Conservation (phyloP, 2,113 vertebrate genomes). For the Poecilia latipinna region DNA sequence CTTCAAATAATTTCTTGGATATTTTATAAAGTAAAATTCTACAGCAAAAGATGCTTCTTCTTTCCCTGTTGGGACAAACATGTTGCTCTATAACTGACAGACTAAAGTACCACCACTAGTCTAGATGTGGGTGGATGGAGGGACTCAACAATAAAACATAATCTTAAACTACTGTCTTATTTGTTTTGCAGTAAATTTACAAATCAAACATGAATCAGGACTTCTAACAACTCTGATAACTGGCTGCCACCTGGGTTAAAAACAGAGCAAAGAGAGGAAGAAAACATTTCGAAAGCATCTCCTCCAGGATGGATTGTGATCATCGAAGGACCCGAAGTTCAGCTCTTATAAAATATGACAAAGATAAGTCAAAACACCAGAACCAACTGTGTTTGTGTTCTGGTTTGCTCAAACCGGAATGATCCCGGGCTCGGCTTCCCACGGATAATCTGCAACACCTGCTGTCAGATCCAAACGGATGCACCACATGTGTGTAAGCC, state of each 20-base stretch:
- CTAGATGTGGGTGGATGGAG: no score
- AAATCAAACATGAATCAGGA: background rate
- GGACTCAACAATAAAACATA: no score
- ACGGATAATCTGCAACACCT: conserved; percentile 63
- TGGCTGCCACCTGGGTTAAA: background rate
- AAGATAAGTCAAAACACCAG: conserved; percentile 9
- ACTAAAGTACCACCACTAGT: no score
- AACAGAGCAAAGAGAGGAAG: background rate
- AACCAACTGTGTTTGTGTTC: conserved; percentile 17
- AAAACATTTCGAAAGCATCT: background rate
- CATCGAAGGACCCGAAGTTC: background rate
- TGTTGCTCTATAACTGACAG: no score
- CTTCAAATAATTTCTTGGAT: background rate
- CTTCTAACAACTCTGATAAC: background rate
- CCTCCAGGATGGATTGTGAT: background rate
- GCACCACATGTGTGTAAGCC: background rate
- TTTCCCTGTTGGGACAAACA: no score
- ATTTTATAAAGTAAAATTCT: background rate
- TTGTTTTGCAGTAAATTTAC: background rate
- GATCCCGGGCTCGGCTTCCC: conserved; percentile 36
- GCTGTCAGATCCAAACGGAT: conserved; percentile 25
- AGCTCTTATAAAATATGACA: conserved; percentile 5
- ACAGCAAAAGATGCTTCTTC: background rate
- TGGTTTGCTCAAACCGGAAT: conserved; percentile 4
- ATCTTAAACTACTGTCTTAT: background rate